These are phyloP conservation scores for Epirrhoe tristata DNA, from an alignment of 2,888 invertebrate genomes.

Conservation along the genomic window DNA sequence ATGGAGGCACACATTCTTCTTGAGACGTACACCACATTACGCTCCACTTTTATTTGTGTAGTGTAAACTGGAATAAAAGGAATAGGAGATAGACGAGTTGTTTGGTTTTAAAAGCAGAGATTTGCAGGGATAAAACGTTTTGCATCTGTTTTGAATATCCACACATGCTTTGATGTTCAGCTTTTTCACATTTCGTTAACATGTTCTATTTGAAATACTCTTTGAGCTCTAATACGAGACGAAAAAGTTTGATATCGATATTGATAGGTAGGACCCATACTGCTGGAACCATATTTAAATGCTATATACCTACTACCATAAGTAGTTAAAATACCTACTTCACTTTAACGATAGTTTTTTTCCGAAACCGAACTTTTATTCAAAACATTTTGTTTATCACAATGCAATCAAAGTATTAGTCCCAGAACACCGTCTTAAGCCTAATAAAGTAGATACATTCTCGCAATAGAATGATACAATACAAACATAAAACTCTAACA, in stretches of 20 bases:
- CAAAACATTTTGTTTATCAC: slow-evolving; percentile 8
- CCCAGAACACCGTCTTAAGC: slow-evolving; percentile 16
- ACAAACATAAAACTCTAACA: slow-evolving; percentile 41
- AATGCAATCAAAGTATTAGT: slow-evolving; percentile 22
- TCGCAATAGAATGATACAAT: slow-evolving; percentile 37
- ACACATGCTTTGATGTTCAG: neutral
- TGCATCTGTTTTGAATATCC: slow-evolving; percentile 28
- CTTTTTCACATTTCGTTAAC: neutral
- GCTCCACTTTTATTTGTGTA: slow-evolving; percentile 50
- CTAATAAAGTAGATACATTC: slow-evolving; percentile 33
- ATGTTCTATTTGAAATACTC: neutral
- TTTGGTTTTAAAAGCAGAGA: slow-evolving; percentile 31
- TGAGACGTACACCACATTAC: slow-evolving; percentile 47
- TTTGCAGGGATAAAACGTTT: slow-evolving; percentile 34
- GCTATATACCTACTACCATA: too few species aligned
- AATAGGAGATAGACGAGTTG: slow-evolving; percentile 29
- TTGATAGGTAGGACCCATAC: too few species aligned
- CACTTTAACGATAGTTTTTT: too few species aligned
- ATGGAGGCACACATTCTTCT: slow-evolving; percentile 56
- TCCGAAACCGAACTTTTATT: neutral
- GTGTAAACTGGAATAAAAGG: slow-evolving; percentile 41
- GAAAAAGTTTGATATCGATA: neutral
- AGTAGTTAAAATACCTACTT: too few species aligned
- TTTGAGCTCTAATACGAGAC: neutral
- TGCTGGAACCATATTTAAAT: too few species aligned